These are phyloP conservation scores for Mus spretus DNA, from an alignment of 2,797 vertebrate genomes.

Conservation along the genomic window DNA sequence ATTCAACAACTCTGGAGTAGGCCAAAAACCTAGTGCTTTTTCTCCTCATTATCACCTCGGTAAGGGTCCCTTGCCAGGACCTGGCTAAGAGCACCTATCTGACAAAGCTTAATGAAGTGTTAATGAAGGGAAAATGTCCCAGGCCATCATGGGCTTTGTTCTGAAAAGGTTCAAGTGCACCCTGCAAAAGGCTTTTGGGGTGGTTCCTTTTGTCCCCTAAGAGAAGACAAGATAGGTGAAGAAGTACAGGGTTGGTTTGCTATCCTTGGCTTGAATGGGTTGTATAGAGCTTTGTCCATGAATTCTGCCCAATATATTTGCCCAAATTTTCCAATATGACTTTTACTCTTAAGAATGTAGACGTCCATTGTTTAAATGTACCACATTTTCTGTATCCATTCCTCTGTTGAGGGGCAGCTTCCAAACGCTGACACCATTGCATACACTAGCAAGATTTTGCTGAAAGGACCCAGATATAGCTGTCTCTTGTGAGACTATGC, in stretches of 20 bases:
- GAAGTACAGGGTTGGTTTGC: not conserved
- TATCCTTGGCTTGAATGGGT: slow-evolving; percentile 10
- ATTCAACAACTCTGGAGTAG: slow-evolving; percentile 73
- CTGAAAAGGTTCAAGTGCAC: slow-evolving; percentile 45
- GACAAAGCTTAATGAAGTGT: slow-evolving; percentile 81
- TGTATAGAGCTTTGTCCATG: not conserved
- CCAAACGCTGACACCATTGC: too few relatives aligned
- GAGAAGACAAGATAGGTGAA: not conserved
- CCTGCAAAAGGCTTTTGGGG: slow-evolving; percentile 24
- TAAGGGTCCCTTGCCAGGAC: slow-evolving; percentile 74
- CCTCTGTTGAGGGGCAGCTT: too few relatives aligned
- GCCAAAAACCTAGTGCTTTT: slow-evolving; percentile 71
- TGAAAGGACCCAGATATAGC: too few relatives aligned
- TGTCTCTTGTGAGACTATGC: too few relatives aligned
- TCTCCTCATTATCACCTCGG: slow-evolving; percentile 82
- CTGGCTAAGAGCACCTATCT: slow-evolving; percentile 74
- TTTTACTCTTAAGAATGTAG: not conserved
- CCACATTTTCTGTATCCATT: too few relatives aligned
- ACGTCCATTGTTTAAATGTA: not conserved
- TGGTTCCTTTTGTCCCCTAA: not conserved
- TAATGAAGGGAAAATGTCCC: slow-evolving; percentile 77
- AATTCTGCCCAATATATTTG: not conserved
- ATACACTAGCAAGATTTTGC: too few relatives aligned
- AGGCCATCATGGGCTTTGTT: slow-evolving; percentile 47
- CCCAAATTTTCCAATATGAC: not conserved